Evolutionary conservation across 2,113 vertebrate genomes (phyloP).

Genomic region (Pseudorasbora parva): DNA sequence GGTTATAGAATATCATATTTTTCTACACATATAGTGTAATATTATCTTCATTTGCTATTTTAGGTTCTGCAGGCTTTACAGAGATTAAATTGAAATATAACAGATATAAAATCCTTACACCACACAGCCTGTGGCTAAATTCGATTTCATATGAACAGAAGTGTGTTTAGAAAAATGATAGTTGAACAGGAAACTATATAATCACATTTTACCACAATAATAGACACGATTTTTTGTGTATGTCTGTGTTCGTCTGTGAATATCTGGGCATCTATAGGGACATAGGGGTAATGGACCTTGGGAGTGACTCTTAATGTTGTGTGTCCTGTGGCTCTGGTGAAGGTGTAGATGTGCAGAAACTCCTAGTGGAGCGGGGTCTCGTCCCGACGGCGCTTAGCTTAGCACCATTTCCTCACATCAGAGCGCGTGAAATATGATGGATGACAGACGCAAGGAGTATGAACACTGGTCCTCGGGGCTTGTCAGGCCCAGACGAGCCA

Average conservation of each 20-base stretch:
- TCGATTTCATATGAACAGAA: not conserved
- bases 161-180: not conserved
- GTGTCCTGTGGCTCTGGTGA: constrained; percentile 20
- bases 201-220: not conserved
- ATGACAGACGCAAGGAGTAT: constrained; percentile 65
- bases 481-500: constrained; percentile 69
- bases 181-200: not conserved
- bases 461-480: constrained; percentile 71
- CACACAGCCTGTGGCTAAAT: not conserved
- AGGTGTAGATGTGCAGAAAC: constrained; percentile 12
- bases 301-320: constrained; percentile 5
- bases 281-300: constrained; percentile 4
- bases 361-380: not conserved
- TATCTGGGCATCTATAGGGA: not conserved
- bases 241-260: not conserved
- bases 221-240: not conserved
- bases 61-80: not conserved
- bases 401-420: constrained; percentile 74
- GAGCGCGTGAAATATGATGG: constrained; percentile 69
- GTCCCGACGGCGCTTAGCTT: constrained; percentile 22
- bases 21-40: not conserved
- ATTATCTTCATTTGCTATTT: not conserved
- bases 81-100: constrained; percentile 5
- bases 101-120: not conserved
- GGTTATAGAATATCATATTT: not conserved